Evolutionary conservation across 2,888 invertebrate species (phyloP), one percentile per base, ranked within the genome.

Genomic region (Agriotes lineatus): DNA sequence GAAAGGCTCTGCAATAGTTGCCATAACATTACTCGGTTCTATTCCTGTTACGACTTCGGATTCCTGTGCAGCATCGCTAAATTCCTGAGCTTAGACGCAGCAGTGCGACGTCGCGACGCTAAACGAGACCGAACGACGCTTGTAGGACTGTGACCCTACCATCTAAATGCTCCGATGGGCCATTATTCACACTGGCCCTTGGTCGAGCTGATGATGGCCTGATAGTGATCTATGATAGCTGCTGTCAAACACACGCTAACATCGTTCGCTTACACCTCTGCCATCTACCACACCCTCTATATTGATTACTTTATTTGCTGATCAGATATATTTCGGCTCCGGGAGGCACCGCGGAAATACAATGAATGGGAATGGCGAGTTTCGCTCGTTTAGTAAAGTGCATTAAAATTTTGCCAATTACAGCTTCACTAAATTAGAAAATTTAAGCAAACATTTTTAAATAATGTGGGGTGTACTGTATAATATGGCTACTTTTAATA

Each of bases 231-330:
- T 72, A 74, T 69, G 68, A 70, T 64, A 68, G 52, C 44, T 59
- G 59, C 71, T 71, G 72, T 75, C 75, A 74, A 74, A 72, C 70
- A 72, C 75, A 75, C 72, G 71, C 73, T 72, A 72, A 70, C 70
- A 56, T 68, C 60, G 58, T 68, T 62, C 42, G 39, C 54, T 66
- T 70, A 68, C 68, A 64, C 65, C 67, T 67, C 54, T 64, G 48
- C 57, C 64, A 56, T 67, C 44, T 33, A 68, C 68, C 71, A 65
- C 71, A 71, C 71, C 70, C 70, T 45, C 54, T 56, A 30, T 69
- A 69, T 69, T 65, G 69, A 69, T 69, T 65, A 61, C 64, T 39
- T 61, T 64, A 69, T 69, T 65, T 69, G 64, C 69, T 69, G 69
- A 65, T 64, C 68, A 44, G 18, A 42, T 61, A 44, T 45, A 48